A percentile compares a stretch with the other conserved stretches of the same genome.
Evolutionary conservation across 1,140 invertebrate genomes (phyloP).

Genomic region (Neodiprion fabricii): DNA sequence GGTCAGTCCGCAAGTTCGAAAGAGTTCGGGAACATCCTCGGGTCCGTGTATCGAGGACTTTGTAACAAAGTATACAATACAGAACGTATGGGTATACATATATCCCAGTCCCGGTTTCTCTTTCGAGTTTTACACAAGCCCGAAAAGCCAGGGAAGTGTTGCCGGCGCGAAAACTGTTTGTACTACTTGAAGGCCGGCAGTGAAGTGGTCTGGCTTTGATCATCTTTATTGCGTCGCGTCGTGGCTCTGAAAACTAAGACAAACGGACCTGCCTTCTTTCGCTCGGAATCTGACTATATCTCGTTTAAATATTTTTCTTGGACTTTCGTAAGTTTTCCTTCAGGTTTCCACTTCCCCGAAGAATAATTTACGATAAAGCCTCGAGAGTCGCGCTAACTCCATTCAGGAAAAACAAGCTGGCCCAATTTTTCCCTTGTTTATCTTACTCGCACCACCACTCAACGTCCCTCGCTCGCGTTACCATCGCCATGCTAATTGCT

Average conservation of each 20-base stretch:
- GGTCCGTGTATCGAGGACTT: not conserved
- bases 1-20: not conserved
- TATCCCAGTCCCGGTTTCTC: not conserved
- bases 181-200: not conserved
- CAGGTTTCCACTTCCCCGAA: not conserved
- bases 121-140: not conserved
- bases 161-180: constrained; percentile 1
- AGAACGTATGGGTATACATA: no score
- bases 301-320: constrained; percentile 50
- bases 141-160: not conserved
- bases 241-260: constrained; percentile 30
- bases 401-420: not conserved
- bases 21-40: not conserved
- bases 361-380: not conserved
- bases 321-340: constrained; percentile 31
- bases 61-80: not conserved
- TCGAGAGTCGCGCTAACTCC: not conserved
- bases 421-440: not conserved
- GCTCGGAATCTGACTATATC: constrained; percentile 36
- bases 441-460: not conserved
- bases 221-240: constrained; percentile 32
- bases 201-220: constrained; percentile 30
- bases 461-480: not conserved
- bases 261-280: constrained; percentile 29
- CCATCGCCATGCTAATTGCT: constrained; percentile 2